Percentiles rank a stretch among this genome's conserved stretches.
phyloP scores from a whole-genome alignment of 2,888 invertebrate species.

The Hemicrepidius hirtus region DNA sequence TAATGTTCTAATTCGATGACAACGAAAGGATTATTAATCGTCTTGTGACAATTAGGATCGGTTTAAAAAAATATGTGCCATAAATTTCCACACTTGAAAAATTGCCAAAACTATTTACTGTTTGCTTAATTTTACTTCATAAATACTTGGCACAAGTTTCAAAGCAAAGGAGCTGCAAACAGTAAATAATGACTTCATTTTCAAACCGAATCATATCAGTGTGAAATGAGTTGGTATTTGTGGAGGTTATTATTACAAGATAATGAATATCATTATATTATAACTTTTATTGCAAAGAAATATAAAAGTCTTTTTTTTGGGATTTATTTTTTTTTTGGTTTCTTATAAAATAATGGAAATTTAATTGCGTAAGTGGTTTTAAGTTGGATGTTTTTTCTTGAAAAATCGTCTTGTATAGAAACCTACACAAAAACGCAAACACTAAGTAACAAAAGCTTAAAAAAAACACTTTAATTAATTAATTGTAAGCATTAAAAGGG shows the following conservation, averaged over 20 bases:
- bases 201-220: constrained; percentile 23
- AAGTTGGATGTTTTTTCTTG: no score
- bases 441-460: background rate
- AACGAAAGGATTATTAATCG: constrained; percentile 1
- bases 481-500: constrained; percentile 29
- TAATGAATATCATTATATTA: no score
- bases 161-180: constrained; percentile 32
- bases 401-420: background rate
- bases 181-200: constrained; percentile 34
- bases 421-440: background rate
- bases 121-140: constrained; percentile 39
- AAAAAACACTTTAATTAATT: constrained; percentile 18
- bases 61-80: constrained; percentile 11
- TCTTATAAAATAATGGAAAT: no score
- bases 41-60: constrained; percentile 10
- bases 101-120: constrained; percentile 38
- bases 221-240: constrained; percentile 33
- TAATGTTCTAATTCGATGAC: background rate
- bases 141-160: constrained; percentile 37
- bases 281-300: background rate
- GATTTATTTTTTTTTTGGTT: background rate
- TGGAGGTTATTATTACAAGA: constrained; percentile 20
- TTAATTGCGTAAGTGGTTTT: no score
- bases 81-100: constrained; percentile 35
- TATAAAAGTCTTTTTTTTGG: background rate